Evolutionary conservation across 2,797 vertebrate genomes (phyloP), one percentile per base, ranked within the genome.

Genomic region (Tragopan temminckii): DNA sequence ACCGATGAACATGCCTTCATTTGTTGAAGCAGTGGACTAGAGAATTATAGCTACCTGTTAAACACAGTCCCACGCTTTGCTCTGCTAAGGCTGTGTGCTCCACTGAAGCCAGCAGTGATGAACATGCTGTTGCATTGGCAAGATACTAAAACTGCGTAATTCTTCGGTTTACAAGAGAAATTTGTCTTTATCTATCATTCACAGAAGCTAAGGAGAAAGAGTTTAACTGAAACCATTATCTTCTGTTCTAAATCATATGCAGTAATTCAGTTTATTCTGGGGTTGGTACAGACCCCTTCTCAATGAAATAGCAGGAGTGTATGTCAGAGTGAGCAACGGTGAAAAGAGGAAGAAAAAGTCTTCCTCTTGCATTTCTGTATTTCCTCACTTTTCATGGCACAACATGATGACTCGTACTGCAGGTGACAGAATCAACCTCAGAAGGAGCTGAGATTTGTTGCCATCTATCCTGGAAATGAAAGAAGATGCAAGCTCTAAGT

Each of bases 21-120:
- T 87, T 94, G 84, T 89, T 89, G 83, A 94, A 68, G 38, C 59
- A 84, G 20, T 1, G 33, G 93, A 88, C 14, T 85, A 66, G 59
- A 57, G 94, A 66, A 89, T 91, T 76, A 6, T 0, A 38, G 55
- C 2, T 27, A 43, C 58, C 69, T 43, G 78, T 79, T 71, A 43
- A 89, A 53, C 4, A 2, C 46, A 50, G 59, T 59, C 55, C 43
- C 0, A 2, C 0, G 17, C 81, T 93, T 55, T 59, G 68, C 84
- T 70, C 50, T 0, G 1, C 40, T 19, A 77, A 25, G 48, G 74
- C 66, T 43, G 46, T 4, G 36, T 0, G 13, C 84, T 90, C 84
- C 78, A 1, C 58, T 80, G 87, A 58, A 91, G 88, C 86, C 45
- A 17, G 70, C 57, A 33, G 77, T 1, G 74, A 86, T 21, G 82